Percentiles rank a stretch among this genome's conserved stretches.
Evolutionary conservation across 2,888 invertebrate species (phyloP).

Genomic region (Cyaniris semiargus): DNA sequence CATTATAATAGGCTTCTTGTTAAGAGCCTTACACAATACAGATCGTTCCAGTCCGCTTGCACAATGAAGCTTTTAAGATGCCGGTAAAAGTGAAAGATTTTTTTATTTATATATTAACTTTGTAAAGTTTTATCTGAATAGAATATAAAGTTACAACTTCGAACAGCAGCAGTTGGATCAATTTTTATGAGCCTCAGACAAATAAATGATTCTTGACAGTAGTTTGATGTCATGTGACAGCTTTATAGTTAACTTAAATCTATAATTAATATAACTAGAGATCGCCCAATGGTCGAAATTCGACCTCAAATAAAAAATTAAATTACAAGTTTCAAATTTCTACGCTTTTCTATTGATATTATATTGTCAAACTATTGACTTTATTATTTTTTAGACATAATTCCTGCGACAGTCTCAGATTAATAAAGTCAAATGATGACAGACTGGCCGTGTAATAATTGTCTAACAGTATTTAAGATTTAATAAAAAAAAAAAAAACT

Average conservation of each 20-base stretch:
- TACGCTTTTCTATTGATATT: too few species aligned
- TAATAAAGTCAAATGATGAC: too few species aligned
- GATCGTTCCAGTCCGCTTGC: background rate
- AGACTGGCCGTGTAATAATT: too few species aligned
- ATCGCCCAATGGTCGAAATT: too few species aligned
- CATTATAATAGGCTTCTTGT: constrained; percentile 27
- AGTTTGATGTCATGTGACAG: background rate
- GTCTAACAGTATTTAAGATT: too few species aligned
- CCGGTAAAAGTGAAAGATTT: background rate
- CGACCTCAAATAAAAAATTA: too few species aligned
- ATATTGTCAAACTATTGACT: too few species aligned
- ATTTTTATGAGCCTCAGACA: background rate
- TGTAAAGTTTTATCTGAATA: background rate
- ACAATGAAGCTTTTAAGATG: constrained; percentile 10
- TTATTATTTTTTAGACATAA: too few species aligned
- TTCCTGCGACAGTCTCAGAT: too few species aligned
- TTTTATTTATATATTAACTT: background rate
- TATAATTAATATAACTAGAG: too few species aligned
- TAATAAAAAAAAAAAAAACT: too few species aligned
- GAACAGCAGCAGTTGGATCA: background rate
- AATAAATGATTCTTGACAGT: background rate
- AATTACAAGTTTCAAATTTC: too few species aligned
- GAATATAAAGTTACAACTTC: background rate
- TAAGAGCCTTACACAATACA: constrained; percentile 2
- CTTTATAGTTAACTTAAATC: background rate